Base-by-base conservation (phyloP, 2,113 vertebrate genomes). In the Sterna hirundo region DNA sequence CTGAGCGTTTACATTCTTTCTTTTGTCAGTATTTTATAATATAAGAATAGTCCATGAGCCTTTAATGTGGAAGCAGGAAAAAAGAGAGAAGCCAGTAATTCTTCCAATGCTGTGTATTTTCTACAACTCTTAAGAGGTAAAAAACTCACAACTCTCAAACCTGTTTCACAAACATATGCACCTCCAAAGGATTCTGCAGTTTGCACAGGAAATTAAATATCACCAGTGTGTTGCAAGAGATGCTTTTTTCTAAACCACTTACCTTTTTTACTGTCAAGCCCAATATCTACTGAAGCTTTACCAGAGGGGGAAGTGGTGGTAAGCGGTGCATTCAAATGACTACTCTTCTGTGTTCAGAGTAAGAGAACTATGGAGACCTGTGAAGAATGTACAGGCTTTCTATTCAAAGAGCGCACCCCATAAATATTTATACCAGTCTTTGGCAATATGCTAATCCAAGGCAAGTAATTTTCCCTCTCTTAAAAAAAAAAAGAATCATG, bases 351-450 rank as follows among this genome's bases (percentile, higher is more conserved):
- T 84, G 51, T 66, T 66, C 0, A 0, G 64, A 80, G 74, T 40
- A 78, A 58, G 69, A 96, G 72, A 96, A 93, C 95, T 95, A 30
- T 83, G 95, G 91, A 97, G 95, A 93, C 76, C 87, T 78, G 75
- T 86, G 75, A 97, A 89, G 94, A 97, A 96, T 95, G 89, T 85
- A 77, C 89, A 62, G 84, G 89, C 95, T 82, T 94, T 83, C 95
- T 82, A 34, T 13, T 87, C 78, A 77, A 93, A 89, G 84, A 96
- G 55, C 57, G 64, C 79, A 81, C 78, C 4, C 49, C 75, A 96
- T 97, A 95, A 97, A 96, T 96, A 96, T 97, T 95, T 97, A 97
- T 97, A 94, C 62, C 60, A 44, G 75, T 95, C 91, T 93, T 85
- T 96, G 82, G 95, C 90, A 90, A 91, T 96, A 95, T 93, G 94